Conservation (phyloP, 2,797 vertebrate species). For the Gymnoscopelus braueri region DNA sequence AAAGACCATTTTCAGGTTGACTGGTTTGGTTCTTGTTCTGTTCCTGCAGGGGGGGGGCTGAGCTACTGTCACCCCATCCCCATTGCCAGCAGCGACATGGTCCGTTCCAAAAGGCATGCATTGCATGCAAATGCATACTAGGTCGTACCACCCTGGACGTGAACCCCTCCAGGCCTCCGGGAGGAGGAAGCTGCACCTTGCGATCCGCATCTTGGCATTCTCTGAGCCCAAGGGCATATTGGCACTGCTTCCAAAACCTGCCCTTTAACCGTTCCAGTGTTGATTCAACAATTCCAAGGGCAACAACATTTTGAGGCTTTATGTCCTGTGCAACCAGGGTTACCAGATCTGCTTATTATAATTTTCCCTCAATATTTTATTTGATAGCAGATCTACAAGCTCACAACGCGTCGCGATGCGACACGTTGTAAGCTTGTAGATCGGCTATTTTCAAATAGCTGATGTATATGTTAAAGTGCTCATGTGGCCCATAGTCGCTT, state of each 20-base stretch:
- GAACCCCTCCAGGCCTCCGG: constrained; percentile 30
- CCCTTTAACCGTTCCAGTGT: constrained; percentile 24
- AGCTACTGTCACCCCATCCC: neutral
- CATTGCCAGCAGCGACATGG: neutral
- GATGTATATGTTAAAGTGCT: too few species aligned
- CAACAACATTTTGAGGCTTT: neutral
- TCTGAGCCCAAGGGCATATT: constrained; percentile 25
- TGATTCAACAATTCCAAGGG: constrained; percentile 35
- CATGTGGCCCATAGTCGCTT: too few species aligned
- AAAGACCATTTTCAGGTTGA: constrained; percentile 48
- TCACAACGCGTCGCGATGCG: too few species aligned
- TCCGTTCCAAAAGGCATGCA: constrained; percentile 20
- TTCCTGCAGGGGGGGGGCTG: constrained; percentile 1
- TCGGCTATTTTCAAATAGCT: too few species aligned
- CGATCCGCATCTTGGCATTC: constrained; percentile 27
- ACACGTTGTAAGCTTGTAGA: too few species aligned
- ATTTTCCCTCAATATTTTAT: too few species aligned
- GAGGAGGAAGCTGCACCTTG: constrained; percentile 24
- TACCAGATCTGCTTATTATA: too few species aligned
- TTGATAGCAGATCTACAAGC: too few species aligned
- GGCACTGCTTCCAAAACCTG: constrained; percentile 8
- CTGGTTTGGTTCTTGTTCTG: constrained; percentile 1
- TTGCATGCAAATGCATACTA: constrained; percentile 25
- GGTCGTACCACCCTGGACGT: constrained; percentile 52
- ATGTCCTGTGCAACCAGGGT: neutral